A percentile compares a stretch with the other conserved stretches of the same genome.
These are phyloP conservation scores for Aphelenchoides avenae DNA, from an alignment of 1,140 invertebrate species.

Conservation along the genomic window DNA sequence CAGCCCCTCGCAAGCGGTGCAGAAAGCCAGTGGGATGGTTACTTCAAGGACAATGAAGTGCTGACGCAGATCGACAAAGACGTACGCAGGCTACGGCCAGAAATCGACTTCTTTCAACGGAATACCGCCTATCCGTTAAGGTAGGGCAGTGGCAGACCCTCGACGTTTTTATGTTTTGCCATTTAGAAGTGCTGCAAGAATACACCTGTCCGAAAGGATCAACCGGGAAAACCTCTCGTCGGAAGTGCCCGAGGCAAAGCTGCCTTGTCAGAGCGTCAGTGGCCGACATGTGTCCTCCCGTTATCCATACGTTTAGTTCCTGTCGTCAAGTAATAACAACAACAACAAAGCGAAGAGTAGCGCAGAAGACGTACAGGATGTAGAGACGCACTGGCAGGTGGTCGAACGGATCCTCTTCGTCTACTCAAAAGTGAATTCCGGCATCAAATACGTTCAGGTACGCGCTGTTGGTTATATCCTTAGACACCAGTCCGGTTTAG, in stretches of 20 bases:
- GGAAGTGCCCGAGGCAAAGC: conserved; percentile 25
- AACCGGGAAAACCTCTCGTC: conserved; percentile 22
- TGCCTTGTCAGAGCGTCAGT: conserved; percentile 22
- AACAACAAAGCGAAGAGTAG: neutral
- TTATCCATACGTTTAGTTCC: neutral
- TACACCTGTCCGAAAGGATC: conserved; percentile 31
- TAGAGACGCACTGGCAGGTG: conserved; percentile 72
- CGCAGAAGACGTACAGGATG: conserved; percentile 2
- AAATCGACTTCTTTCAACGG: conserved; percentile 64
- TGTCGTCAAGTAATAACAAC: neutral
- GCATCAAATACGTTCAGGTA: conserved; percentile 87
- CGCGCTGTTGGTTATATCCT: conserved; percentile 38
- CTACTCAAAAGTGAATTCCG: conserved; percentile 95
- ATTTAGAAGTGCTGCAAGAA: conserved; percentile 5
- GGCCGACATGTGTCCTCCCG: neutral
- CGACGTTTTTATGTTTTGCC: neutral
- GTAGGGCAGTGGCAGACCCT: conserved; percentile 15
- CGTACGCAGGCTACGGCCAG: conserved; percentile 62
- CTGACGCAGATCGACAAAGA: conserved; percentile 64
- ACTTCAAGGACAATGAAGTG: conserved; percentile 64
- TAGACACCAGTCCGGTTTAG: conserved; percentile 53
- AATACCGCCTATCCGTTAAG: conserved; percentile 60
- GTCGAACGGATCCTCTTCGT: conserved; percentile 92
- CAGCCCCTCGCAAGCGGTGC: conserved; percentile 62
- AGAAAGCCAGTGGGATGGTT: conserved; percentile 62